Conservation (phyloP, 2,888 invertebrate genomes). For the Nemapogon koenigi region DNA sequence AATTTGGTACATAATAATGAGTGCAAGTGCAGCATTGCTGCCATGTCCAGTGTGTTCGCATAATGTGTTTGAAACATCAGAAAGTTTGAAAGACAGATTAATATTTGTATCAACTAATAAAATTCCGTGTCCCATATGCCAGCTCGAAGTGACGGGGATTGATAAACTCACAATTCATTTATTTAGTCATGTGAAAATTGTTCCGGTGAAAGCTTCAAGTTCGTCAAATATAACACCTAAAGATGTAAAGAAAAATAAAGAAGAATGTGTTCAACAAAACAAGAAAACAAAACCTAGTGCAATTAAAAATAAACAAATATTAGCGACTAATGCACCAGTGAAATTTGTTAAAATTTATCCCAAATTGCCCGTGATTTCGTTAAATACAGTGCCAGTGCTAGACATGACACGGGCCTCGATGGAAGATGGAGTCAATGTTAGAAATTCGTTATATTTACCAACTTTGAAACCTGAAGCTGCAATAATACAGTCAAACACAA, state of each 20-base stretch:
- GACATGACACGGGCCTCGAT: conserved; percentile 28
- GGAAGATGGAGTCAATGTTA: conserved; percentile 24
- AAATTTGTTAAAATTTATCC: conserved; percentile 57
- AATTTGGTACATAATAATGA: conserved; percentile 26
- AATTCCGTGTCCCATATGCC: conserved; percentile 79
- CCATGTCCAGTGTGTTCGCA: conserved; percentile 80
- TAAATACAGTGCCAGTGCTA: conserved; percentile 40
- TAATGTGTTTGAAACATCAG: conserved; percentile 74
- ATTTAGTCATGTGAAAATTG: conserved; percentile 71
- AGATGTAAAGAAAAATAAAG: conserved; percentile 21
- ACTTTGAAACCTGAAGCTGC: conserved; percentile 31
- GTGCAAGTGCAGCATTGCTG: conserved; percentile 63
- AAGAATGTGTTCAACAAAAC: conserved; percentile 27
- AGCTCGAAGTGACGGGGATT: conserved; percentile 75
- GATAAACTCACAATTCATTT: conserved; percentile 86
- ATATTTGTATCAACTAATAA: conserved; percentile 79
- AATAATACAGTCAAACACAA: conserved; percentile 32
- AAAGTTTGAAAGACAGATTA: conserved; percentile 72
- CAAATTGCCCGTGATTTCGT: conserved; percentile 44
- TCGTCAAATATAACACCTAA: conserved; percentile 15
- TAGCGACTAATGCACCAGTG: conserved; percentile 32
- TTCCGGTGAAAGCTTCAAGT: conserved; percentile 26
- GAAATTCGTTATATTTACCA: conserved; percentile 26
- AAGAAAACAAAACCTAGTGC: conserved; percentile 34
- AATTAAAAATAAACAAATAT: conserved; percentile 46